Conservation (phyloP, 2,797 vertebrate species). For the Champsocephalus esox region DNA sequence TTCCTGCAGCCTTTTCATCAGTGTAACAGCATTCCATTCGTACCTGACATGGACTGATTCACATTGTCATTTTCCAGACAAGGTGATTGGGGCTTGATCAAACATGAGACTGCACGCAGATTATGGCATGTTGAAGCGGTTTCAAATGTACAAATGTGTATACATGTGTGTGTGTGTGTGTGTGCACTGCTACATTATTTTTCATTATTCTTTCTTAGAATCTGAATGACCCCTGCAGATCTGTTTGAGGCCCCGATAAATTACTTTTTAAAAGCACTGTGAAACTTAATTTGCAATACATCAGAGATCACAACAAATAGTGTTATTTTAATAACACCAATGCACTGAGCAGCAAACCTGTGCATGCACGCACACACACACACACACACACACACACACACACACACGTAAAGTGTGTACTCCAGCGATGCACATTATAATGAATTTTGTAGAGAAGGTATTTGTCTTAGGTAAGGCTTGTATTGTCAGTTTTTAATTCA, state of each 20-base stretch:
- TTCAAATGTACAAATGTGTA: neutral
- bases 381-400: neutral
- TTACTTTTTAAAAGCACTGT: conserved; percentile 29
- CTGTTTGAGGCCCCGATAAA: conserved; percentile 36
- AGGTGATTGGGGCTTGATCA: neutral
- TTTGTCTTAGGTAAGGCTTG: conserved; percentile 72
- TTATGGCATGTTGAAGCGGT: neutral
- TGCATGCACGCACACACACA: neutral
- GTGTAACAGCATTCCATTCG: neutral
- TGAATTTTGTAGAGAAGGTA: conserved; percentile 51
- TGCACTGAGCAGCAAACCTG: conserved; percentile 20
- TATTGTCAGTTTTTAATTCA: conserved; percentile 79
- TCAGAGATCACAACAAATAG: conserved; percentile 66
- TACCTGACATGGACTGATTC: neutral
- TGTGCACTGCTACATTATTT: neutral
- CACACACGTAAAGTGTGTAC: too few relatives aligned
- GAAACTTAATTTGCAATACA: conserved; percentile 58
- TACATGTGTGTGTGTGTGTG: too few relatives aligned
- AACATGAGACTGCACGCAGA: neutral
- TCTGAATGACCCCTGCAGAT: conserved; percentile 22
- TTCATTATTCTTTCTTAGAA: neutral
- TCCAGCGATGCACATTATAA: conserved; percentile 51
- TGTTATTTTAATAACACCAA: conserved; percentile 65
- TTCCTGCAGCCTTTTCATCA: neutral
- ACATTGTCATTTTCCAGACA: neutral